Evolutionary conservation across 2,888 invertebrate genomes (phyloP).

Genomic region (Agrotis clavis): DNA sequence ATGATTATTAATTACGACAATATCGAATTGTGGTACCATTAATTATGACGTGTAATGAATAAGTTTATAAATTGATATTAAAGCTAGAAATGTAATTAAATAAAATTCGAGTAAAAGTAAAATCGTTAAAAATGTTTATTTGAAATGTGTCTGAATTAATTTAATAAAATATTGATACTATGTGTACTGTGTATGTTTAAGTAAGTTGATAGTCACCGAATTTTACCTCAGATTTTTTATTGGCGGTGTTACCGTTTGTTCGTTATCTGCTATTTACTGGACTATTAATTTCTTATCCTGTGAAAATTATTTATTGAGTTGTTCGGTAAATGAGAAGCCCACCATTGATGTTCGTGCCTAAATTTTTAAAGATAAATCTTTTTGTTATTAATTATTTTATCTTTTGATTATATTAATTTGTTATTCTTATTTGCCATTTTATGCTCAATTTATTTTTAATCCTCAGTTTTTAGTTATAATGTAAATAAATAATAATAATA

Average conservation of each 20-base stretch:
- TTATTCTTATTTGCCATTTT: slow-evolving; percentile 61
- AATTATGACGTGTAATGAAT: slow-evolving; percentile 17
- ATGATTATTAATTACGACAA: slow-evolving; percentile 9
- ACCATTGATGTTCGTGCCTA: slow-evolving; percentile 60
- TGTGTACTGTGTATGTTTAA: slow-evolving; percentile 33
- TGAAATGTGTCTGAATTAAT: slow-evolving; percentile 19
- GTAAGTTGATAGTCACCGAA: slow-evolving; percentile 72
- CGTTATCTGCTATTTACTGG: slow-evolving; percentile 39
- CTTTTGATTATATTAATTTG: slow-evolving; percentile 48
- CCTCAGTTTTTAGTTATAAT: slow-evolving; percentile 63
- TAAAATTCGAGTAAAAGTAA: background rate
- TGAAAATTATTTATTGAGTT: slow-evolving; percentile 51
- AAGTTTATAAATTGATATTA: slow-evolving; percentile 12
- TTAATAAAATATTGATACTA: slow-evolving; percentile 17
- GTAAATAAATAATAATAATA: slow-evolving; percentile 70
- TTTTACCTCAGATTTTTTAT: slow-evolving; percentile 73
- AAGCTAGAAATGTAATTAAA: slow-evolving; percentile 7
- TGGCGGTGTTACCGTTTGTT: slow-evolving; percentile 46
- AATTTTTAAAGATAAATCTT: slow-evolving; percentile 52
- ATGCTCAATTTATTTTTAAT: slow-evolving; percentile 66
- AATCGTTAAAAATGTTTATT: slow-evolving; percentile 9
- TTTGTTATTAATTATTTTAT: slow-evolving; percentile 33
- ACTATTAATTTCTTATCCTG: slow-evolving; percentile 34
- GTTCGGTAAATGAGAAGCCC: slow-evolving; percentile 54
- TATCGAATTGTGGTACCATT: slow-evolving; percentile 30